Evolutionary conservation across 2,888 invertebrate species (phyloP), one percentile per base, ranked within the genome.

Genomic region (Rhabditophanes sp.): DNA sequence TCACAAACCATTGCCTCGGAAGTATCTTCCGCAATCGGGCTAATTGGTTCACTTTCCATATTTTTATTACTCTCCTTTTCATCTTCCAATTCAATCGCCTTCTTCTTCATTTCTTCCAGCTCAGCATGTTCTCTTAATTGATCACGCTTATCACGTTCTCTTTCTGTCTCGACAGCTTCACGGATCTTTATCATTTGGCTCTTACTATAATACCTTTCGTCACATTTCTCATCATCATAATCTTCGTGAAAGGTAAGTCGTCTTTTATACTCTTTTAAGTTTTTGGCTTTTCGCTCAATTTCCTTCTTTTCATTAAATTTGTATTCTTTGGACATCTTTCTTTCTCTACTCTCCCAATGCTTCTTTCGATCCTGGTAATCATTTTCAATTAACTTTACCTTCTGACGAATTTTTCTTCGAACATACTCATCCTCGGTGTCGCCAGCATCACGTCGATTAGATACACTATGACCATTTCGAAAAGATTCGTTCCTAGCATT

Each of bases 161-260:
- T 81, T 69, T 96, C 96, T 48, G 82, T 78, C 46, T 88, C 83
- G n/a, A n/a, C n/a, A n/a, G n/a, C n/a, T 29, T 9, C 14, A 24
- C 12, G 9, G 22, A 26, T 28, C 23, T 63, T 72, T 67, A 63
- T 76, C n/a, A n/a, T n/a, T 77, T 82, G n/a, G n/a, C n/a, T n/a
- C n/a, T n/a, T n/a, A n/a, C n/a, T 85, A 73, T 90, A 96, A 71
- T 82, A 96, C 71, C 90, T 90, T 30, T 80, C 75, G 67, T 96
- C 96, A 68, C 93, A 88, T 33, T 87, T 74, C 68, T 90, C 88
- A 68, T 96, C 96, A 64, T 93, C 90, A 65, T 99, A 99, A 68
- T 96, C 93, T 70, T 96, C 96, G 3, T 96, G 75, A 69, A 99
- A 99, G 72, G 90, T 85, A 68, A 87, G 85, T 34, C 96, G 74